phyloP scores from a whole-genome alignment of 2,797 vertebrate species.

The Melanogrammus aeglefinus region DNA sequence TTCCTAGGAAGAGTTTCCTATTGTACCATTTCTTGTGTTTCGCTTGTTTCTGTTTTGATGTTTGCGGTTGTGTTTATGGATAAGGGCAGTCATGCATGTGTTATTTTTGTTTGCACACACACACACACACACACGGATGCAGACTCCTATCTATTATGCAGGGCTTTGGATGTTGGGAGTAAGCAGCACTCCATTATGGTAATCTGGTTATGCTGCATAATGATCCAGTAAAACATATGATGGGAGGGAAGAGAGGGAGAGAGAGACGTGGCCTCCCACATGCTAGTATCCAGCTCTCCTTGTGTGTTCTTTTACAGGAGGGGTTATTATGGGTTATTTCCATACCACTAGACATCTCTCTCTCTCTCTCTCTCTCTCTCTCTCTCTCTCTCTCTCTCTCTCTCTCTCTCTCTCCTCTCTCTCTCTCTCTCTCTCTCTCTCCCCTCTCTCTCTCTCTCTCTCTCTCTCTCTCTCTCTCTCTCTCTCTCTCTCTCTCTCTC shows the following conservation, averaged over 20 bases:
- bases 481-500: slow-evolving; percentile 37
- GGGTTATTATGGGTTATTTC: slow-evolving; percentile 3
- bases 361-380: neutral
- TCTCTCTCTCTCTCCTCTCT: slow-evolving; percentile 12
- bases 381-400: slow-evolving; percentile 12
- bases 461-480: slow-evolving; percentile 9
- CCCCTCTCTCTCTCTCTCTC: slow-evolving; percentile 37
- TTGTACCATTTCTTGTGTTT: neutral
- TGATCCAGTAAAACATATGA: slow-evolving; percentile 13
- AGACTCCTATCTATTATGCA: neutral
- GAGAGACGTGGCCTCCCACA: slow-evolving; percentile 16
- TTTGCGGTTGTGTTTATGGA: neutral
- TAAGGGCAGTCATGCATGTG: neutral
- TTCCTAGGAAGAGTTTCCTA: neutral
- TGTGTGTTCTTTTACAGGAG: neutral
- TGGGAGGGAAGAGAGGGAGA: slow-evolving; percentile 20
- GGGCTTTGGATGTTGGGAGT: neutral
- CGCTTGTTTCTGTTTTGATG: neutral
- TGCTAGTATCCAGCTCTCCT: slow-evolving; percentile 13
- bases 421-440: slow-evolving; percentile 12
- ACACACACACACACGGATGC: slow-evolving; percentile 5
- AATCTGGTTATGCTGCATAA: slow-evolving; percentile 34
- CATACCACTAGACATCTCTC: neutral
- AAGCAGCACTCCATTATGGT: slow-evolving; percentile 34
- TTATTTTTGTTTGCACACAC: neutral